Evolutionary conservation across 2,888 invertebrate species (phyloP), one percentile per base, ranked within the genome.

Genomic region (Agrochola lychnidis): DNA sequence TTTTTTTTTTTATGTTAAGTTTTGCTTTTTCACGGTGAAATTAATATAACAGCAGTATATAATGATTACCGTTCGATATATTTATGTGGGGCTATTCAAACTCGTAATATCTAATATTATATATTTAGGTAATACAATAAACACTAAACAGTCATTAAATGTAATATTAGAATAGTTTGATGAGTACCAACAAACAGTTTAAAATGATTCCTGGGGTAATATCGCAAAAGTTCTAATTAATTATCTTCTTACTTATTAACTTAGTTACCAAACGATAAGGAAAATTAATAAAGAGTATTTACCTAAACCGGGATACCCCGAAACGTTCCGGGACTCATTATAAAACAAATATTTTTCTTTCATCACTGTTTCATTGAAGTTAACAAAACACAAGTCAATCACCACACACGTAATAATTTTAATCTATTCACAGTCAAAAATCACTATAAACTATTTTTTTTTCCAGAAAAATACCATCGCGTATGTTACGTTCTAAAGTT

Each of bases 271-370:
- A 61, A 73, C 4, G 48, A 73, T 68, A 73, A 53, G 45, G 53
- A 30, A 63, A 73, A 73, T 76, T 64, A 85, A 70, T 62, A 71
- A 74, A 68, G 59, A 64, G 85, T 92, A 92, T 90, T 93, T 92
- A 94, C 94, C 94, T 92, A 91, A 91, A 91, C 85, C 88, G 90
- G 91, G 88, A 91, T 90, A 91, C 89, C 88, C 90, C 89, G 89
- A 78, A 85, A 79, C 79, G 79, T 87, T 89, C 86, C 89, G 87
- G 84, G 85, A 81, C 82, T 84, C 87, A 90, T 86, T 76, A 69
- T 72, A 83, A 80, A 82, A 84, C 81, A 87, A 79, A 84, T 84
- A 87, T 82, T 84, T 83, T 85, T 84, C 88, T 87, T 84, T 87
- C 86, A 82, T 84, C 90, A 89, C 89, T 87, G 63, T 83, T 78